Percentiles rank a stretch among this genome's conserved stretches.
phyloP scores from a whole-genome alignment of 2,113 vertebrate species.

The Odocoileus hemionus region DNA sequence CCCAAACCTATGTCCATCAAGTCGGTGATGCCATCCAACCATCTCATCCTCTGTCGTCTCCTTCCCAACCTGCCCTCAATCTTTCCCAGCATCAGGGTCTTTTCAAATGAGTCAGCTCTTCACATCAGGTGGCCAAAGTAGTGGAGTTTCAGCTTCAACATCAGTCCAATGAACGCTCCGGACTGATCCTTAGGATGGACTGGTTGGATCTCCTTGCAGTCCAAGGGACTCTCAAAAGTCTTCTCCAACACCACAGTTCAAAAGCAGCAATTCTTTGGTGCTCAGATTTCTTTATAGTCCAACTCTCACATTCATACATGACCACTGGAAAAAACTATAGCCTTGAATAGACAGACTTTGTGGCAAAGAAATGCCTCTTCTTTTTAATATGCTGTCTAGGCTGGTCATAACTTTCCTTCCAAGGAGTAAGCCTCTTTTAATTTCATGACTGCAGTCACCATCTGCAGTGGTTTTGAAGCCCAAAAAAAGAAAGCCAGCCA shows the following conservation, averaged over 20 bases:
- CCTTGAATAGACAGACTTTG: neutral
- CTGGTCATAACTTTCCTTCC: too few relatives aligned
- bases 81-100: neutral
- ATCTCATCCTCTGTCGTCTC: neutral
- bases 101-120: neutral
- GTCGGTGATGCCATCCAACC: neutral
- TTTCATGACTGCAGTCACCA: neutral
- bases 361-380: neutral
- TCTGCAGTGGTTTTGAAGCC: neutral
- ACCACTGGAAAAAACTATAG: neutral
- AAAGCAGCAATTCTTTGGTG: rapidly evolving
- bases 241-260: neutral
- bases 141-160: neutral
- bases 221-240: neutral
- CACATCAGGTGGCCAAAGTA: neutral
- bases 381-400: neutral
- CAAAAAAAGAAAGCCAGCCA: neutral
- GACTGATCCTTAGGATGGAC: too few relatives aligned
- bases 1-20: neutral
- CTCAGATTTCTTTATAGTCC: neutral
- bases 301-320: neutral
- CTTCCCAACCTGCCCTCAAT: too few relatives aligned
- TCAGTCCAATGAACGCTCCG: neutral
- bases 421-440: too few relatives aligned
- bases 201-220: neutral